These are phyloP conservation scores for Mormyrus lacerda DNA, from an alignment of 2,113 vertebrate genomes.

Conservation along the genomic window DNA sequence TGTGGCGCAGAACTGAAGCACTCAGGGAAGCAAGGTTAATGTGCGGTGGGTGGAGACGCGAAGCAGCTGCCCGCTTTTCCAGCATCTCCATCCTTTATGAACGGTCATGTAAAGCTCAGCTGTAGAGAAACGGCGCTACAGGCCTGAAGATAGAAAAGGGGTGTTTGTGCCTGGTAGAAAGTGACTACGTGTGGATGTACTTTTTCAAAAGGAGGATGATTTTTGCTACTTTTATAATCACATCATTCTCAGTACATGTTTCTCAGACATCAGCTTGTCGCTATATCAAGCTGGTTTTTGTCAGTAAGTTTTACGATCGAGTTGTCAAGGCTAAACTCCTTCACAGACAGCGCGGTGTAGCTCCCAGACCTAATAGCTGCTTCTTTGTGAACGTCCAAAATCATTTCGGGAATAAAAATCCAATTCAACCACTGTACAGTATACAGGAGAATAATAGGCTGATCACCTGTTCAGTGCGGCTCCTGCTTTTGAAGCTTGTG, in stretches of 20 bases:
- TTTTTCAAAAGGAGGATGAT: not conserved
- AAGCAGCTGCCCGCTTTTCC: not conserved
- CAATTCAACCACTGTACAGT: not conserved
- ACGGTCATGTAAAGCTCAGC: not conserved
- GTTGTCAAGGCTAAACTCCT: not conserved
- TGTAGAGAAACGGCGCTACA: not conserved
- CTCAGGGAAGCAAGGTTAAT: conserved; percentile 1
- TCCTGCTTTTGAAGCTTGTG: not conserved
- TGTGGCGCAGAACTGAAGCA: not conserved
- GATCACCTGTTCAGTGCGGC: not conserved
- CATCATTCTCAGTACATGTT: not conserved
- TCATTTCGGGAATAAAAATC: not conserved
- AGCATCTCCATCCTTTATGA: not conserved
- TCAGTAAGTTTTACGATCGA: not conserved
- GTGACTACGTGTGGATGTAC: not conserved
- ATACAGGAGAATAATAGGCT: not conserved
- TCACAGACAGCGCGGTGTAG: not conserved
- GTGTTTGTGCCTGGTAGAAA: not conserved
- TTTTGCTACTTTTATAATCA: not conserved
- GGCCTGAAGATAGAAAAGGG: not conserved
- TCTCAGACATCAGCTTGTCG: not conserved
- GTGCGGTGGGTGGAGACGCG: not conserved
- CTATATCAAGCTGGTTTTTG: not conserved
- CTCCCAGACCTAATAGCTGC: not conserved
- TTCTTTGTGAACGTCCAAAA: not conserved